These are phyloP conservation scores for Zaprionus bogoriensis DNA, from an alignment of 2,888 invertebrate genomes.

Conservation along the genomic window DNA sequence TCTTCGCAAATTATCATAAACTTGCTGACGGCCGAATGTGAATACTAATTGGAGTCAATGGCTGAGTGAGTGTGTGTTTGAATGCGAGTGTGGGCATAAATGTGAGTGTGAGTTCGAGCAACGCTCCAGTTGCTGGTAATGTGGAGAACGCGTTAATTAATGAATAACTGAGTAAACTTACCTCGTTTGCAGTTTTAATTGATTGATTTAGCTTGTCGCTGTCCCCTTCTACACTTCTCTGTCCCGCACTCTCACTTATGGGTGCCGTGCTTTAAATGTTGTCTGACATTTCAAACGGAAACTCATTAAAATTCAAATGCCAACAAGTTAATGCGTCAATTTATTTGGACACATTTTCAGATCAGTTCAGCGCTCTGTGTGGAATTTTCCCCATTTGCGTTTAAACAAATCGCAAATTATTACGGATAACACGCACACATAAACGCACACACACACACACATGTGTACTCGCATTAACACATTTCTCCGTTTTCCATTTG, in stretches of 20 bases:
- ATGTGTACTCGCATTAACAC: neutral
- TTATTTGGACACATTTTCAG: slow-evolving; percentile 31
- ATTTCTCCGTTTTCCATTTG: neutral
- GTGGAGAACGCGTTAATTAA: slow-evolving; percentile 55
- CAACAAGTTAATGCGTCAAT: slow-evolving; percentile 34
- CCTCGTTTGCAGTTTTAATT: slow-evolving; percentile 57
- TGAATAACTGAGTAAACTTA: slow-evolving; percentile 58
- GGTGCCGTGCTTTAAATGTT: slow-evolving; percentile 4
- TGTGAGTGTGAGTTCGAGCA: slow-evolving; percentile 21
- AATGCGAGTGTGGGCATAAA: neutral
- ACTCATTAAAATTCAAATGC: slow-evolving; percentile 51
- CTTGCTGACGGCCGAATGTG: neutral
- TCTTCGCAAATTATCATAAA: neutral
- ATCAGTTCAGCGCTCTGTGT: slow-evolving; percentile 2
- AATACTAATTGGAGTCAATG: neutral
- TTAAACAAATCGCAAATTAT: slow-evolving; percentile 19
- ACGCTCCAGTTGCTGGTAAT: slow-evolving; percentile 48
- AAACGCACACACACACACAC: neutral
- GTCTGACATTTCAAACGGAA: slow-evolving; percentile 30
- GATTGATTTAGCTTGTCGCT: slow-evolving; percentile 44
- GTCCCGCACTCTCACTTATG: slow-evolving; percentile 7
- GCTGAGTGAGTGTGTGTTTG: neutral
- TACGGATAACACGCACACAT: neutral
- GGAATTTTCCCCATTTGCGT: neutral
- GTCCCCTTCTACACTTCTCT: neutral